phyloP scores from a whole-genome alignment of 2,797 vertebrate genomes.

The Cynodonichthys magdalenae region DNA sequence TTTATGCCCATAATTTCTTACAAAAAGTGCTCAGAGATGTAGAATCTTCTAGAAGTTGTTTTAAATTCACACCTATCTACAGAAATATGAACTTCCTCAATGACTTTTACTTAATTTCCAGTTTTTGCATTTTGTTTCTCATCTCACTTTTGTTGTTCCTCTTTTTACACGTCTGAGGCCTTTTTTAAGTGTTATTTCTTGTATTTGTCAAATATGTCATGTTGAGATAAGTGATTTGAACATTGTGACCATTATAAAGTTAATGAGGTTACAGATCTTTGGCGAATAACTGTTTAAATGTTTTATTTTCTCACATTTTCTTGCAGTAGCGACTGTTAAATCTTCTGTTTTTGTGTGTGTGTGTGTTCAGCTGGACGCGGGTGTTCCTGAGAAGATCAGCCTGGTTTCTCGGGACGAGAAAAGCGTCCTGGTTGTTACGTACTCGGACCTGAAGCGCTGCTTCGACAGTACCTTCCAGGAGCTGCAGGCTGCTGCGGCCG shows the following conservation, averaged over 20 bases:
- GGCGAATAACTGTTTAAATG: too few species aligned
- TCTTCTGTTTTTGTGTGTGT: background rate
- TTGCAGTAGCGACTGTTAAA: background rate
- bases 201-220: background rate
- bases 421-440: constrained; percentile 97
- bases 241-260: too few species aligned
- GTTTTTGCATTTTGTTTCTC: background rate
- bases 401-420: constrained; percentile 99
- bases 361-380: constrained; percentile 90
- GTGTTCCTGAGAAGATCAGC: constrained; percentile 99
- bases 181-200: background rate
- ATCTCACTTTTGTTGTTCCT: background rate
- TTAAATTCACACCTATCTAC: background rate
- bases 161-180: background rate
- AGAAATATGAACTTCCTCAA: background rate
- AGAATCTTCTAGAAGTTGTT: background rate
- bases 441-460: constrained; percentile 99
- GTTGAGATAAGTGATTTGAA: background rate
- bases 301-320: too few species aligned
- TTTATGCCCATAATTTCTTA: too few species aligned
- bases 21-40: background rate
- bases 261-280: too few species aligned
- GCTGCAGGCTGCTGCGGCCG: constrained; percentile 92
- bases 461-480: constrained; percentile 99
- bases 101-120: background rate